These are phyloP conservation scores for Drosophila repletoides DNA, from an alignment of 1,140 invertebrate species.

Conservation along the genomic window DNA sequence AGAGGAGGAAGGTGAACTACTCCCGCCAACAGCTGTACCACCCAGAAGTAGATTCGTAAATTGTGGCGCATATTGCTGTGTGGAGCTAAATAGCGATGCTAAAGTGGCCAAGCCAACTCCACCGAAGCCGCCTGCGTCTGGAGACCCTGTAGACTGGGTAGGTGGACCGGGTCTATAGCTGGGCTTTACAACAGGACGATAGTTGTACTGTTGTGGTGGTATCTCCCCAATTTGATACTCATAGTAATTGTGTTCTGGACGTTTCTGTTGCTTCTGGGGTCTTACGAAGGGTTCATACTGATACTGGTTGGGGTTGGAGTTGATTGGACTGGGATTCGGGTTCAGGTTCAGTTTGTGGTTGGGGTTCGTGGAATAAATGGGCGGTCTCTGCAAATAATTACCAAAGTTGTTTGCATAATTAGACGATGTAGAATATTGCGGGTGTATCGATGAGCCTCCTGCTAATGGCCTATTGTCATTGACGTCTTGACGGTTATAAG, in stretches of 20 bases:
- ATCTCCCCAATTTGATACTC: slow-evolving; percentile 80
- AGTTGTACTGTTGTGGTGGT: slow-evolving; percentile 67
- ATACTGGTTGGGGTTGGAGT: slow-evolving; percentile 30
- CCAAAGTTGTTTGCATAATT: slow-evolving; percentile 82
- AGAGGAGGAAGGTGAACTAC: slow-evolving; percentile 36
- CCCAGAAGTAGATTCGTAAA: slow-evolving; percentile 76
- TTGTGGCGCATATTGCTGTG: slow-evolving; percentile 77
- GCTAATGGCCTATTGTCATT: slow-evolving; percentile 51
- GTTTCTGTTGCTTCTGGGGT: slow-evolving; percentile 38
- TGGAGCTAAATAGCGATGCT: slow-evolving; percentile 62
- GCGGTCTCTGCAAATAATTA: slow-evolving; percentile 78
- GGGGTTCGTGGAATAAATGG: slow-evolving; percentile 27
- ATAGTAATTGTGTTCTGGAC: slow-evolving; percentile 74
- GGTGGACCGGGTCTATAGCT: slow-evolving; percentile 30
- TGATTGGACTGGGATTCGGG: slow-evolving; percentile 12
- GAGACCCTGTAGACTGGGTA: slow-evolving; percentile 23
- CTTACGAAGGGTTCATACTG: slow-evolving; percentile 34
- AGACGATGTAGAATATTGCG: slow-evolving; percentile 49
- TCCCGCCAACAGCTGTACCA: slow-evolving; percentile 4
- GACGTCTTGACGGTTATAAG: slow-evolving; percentile 67
- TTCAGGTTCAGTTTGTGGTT: neutral
- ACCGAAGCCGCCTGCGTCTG: slow-evolving; percentile 1
- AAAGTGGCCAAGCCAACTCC: slow-evolving; percentile 62
- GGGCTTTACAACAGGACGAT: slow-evolving; percentile 56
- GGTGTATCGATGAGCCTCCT: slow-evolving; percentile 30